Base-by-base conservation (phyloP, 2,113 vertebrate genomes). In the Cinclus mexicanus region DNA sequence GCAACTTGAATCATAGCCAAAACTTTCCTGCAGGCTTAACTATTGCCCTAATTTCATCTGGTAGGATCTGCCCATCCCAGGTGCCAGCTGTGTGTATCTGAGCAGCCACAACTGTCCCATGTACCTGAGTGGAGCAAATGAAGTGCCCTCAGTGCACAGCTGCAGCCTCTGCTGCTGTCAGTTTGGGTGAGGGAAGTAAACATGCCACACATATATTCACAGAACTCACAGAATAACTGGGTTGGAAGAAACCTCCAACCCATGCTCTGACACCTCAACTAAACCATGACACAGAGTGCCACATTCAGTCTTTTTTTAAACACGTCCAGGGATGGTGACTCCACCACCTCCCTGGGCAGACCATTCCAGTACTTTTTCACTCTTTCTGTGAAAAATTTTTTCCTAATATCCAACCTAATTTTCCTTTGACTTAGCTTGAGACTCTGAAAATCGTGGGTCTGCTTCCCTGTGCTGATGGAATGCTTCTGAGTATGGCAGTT, bases 141-240 rank as follows among this genome's bases (percentile, higher is more conserved):
- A 49, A 24, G 12, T 0, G 0, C n/a, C 33, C 77, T 83, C 46
- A 25, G 17, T 0, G 1, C 11, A 1, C 16, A 26, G 55, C 67
- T 72, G 41, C 42, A 33, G 69, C 29, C 67, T 29, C 52, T 33
- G 0, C 67, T 50, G 55, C 86, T 83, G 50, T 41, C 56, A 47
- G 67, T 14, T 15, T 39, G 44, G 59, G 3, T 29, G 16, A 59
- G 50, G 33, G 31, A n/a, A 37, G 55, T 23, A 83, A 57, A 29
- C 20, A n/a, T 64, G 65, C 50, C 41, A 0, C 9, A 6, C 6
- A 0, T 31, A 29, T 52, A 16, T 29, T 52, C 50, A 52, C 26
- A 52, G 50, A 28, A 28, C 28, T 50, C 26, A 50, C 15, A 28
- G 50, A 52, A 52, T 28, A 9, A 28, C 50, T 10, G 4, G 26